Base-by-base conservation (phyloP, 1,140 invertebrate species). In the Conus ventricosus region DNA sequence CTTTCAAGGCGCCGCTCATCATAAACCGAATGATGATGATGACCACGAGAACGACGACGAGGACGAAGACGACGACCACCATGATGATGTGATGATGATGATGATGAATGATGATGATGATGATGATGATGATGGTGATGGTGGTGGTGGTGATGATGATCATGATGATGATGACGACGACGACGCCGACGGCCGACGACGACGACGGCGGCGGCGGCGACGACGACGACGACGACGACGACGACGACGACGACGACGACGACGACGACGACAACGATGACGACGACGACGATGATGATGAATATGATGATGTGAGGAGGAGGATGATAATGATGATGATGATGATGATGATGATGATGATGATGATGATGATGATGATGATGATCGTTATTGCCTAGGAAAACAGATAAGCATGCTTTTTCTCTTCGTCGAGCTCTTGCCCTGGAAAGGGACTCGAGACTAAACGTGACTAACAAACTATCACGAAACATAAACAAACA, bases 111-210 rank as follows among this genome's bases (percentile, higher is more conserved):
- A 39, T 39, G 39, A 39, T 75, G 71, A 75, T 75, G 71, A 75
- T 75, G 71, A 75, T 75, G 71, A 75, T 75, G 71, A 75, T 75
- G 71, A 75, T 75, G 71, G 4, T 75, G 71, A 75, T 75, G 71
- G 4, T 75, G 4, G 4, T 75, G 71, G 4, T 75, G 71, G 4
- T 75, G 71, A 75, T 75, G 71, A 75, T 3, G 71, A 75, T 3
- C 1, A 75, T 75, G 71, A 75, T 75, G 71, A 75, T 75, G 71
- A 75, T 75, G 71, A 75, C 25, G 71, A 75, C 25, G 3, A 39
- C 39, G 0, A 39, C 39, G 39, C 1, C 25, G 71, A 75, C n/a
- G n/a, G n/a, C n/a, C 25, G 1, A 75, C 25, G 71, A 75, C 25
- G 71, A 75, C 4, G 39, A 75, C n/a, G n/a, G n/a, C n/a, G n/a